Base-by-base conservation (phyloP, 2,888 invertebrate species). In the Parascotia fuliginaria region DNA sequence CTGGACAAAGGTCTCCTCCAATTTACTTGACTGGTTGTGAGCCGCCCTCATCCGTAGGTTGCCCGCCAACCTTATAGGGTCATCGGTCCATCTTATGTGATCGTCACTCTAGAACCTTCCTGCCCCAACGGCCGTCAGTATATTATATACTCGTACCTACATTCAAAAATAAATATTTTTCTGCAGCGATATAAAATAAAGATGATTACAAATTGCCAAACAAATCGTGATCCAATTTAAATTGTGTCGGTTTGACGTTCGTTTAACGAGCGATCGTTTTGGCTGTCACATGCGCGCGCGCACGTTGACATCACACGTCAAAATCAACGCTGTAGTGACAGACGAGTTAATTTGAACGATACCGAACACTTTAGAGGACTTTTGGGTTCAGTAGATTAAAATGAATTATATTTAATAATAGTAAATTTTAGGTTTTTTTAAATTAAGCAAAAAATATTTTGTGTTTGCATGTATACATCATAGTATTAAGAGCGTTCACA, bases 311-410 rank as follows among this genome's bases (percentile, higher is more conserved):
- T 78, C 79, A 69, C 79, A 74, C 72, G 85, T 87, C 88, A 87
- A 83, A 83, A 83, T 82, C 75, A 72, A 79, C 81, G 68, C 75
- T 73, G 71, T 72, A 82, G 73, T 84, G 88, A 85, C 85, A 85
- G 85, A 89, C 79, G 87, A 85, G 86, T 88, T 87, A 86, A 88
- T 88, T 85, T 79, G 77, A 85, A 79, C 77, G 70, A 62, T 73
- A 50, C 61, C 58, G 67, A 73, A 79, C 77, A 77, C 73, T 76
- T 77, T 67, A 64, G 42, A 37, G 55, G 50, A 43, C 65, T 24
- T 24, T 75, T 52, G 71, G 69, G 71, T 59, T 69, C 70, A 27
- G 57, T 50, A 28, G 15, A 19, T 33, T 6, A 24, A 6, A 24
- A 19, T 3, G 5, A 5, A 19, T 19, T 24, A 24, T 16, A 11